Evolutionary conservation across 2,888 invertebrate genomes (phyloP).

Genomic region (Ochropleura leucogaster): DNA sequence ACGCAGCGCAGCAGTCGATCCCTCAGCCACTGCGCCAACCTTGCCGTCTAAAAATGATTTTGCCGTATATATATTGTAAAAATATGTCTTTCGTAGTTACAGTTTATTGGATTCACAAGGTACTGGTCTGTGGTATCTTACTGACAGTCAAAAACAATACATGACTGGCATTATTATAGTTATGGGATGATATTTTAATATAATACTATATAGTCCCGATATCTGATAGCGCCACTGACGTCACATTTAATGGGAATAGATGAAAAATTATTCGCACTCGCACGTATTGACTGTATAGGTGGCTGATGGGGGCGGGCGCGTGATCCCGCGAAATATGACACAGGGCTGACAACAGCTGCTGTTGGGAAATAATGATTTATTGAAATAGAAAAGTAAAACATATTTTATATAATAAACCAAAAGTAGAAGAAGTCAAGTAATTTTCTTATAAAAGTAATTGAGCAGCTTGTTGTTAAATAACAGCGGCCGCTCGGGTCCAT

Average conservation of each 20-base stretch:
- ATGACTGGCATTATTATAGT: constrained; percentile 2
- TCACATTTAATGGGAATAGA: constrained; percentile 81
- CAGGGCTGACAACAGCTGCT: constrained; percentile 70
- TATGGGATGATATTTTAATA: constrained; percentile 24
- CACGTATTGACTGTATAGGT: constrained; percentile 84
- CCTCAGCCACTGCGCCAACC: no score
- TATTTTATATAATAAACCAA: not conserved
- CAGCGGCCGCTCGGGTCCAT: no score
- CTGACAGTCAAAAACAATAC: no score
- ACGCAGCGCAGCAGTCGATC: no score
- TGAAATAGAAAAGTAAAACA: not conserved
- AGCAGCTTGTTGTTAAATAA: no score
- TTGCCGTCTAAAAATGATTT: no score
- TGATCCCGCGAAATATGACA: constrained; percentile 77
- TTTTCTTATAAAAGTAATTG: no score
- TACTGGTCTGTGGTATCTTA: no score
- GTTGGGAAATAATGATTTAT: not conserved
- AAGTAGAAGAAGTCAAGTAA: no score
- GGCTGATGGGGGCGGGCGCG: constrained; percentile 81
- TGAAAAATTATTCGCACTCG: constrained; percentile 88
- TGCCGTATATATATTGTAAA: no score
- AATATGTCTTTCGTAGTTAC: no score
- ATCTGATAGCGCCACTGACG: constrained; percentile 54
- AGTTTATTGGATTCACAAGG: no score
- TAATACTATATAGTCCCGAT: constrained; percentile 22